Percentiles rank a stretch among this genome's conserved stretches.
Evolutionary conservation across 2,888 invertebrate genomes (phyloP).

Genomic region (Oscheius sp.): DNA sequence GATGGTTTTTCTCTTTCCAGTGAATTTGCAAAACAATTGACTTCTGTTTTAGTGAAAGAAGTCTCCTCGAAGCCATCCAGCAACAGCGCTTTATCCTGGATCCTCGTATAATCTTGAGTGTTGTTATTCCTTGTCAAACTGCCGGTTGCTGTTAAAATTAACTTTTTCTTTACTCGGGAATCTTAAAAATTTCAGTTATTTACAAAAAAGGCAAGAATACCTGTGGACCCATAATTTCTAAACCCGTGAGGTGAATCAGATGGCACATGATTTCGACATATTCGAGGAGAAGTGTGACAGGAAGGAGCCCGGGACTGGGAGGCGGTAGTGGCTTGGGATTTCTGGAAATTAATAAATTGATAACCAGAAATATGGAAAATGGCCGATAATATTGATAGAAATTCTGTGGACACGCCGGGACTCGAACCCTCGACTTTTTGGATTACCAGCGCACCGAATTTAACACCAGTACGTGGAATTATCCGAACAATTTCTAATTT

Average conservation of each 20-base stretch:
- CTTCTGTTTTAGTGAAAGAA: constrained; percentile 44
- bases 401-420: too few species aligned
- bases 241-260: constrained; percentile 54
- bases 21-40: neutral
- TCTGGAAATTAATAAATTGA: neutral
- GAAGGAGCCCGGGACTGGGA: constrained; percentile 10
- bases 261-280: constrained; percentile 58
- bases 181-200: constrained; percentile 29
- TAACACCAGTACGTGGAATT: too few species aligned
- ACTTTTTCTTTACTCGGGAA: constrained; percentile 53
- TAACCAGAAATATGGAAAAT: neutral
- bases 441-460: too few species aligned
- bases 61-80: constrained; percentile 55
- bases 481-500: too few species aligned
- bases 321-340: neutral
- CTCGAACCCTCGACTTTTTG: too few species aligned
- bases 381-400: too few species aligned
- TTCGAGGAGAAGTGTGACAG: constrained; percentile 53
- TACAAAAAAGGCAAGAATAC: too few species aligned
- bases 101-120: constrained; percentile 19
- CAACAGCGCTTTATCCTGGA: constrained; percentile 51
- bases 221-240: constrained; percentile 54
- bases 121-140: constrained; percentile 18
- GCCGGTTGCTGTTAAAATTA: constrained; percentile 43
- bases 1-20: constrained; percentile 11